phyloP scores from a whole-genome alignment of 2,888 invertebrate species.

The Auanema sp. region DNA sequence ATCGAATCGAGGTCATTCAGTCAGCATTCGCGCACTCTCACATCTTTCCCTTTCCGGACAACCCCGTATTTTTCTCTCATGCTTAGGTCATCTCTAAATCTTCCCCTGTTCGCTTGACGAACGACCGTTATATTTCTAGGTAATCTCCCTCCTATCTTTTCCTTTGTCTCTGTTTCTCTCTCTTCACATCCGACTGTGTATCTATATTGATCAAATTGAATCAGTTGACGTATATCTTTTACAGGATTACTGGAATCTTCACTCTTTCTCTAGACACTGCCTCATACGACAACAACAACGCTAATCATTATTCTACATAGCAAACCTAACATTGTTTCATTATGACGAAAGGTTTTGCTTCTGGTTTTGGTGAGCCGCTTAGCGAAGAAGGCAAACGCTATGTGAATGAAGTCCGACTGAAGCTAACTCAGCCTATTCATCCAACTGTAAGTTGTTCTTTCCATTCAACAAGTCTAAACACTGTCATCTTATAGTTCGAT shows the following conservation, averaged over 20 bases:
- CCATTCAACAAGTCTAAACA: not conserved
- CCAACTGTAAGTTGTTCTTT: slow-evolving; percentile 42
- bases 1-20: no score
- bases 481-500: slow-evolving; percentile 52
- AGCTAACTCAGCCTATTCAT: slow-evolving; percentile 52
- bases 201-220: not conserved
- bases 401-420: slow-evolving; percentile 55
- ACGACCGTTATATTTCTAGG: no score
- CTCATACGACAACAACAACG: not conserved
- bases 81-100: no score
- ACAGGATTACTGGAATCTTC: not conserved
- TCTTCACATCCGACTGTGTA: not conserved
- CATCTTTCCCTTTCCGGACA: no score
- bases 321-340: not conserved
- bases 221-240: not conserved
- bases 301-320: slow-evolving; percentile 1
- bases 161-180: no score
- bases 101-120: no score
- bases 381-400: slow-evolving; percentile 49
- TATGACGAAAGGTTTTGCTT: slow-evolving; percentile 27
- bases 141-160: no score
- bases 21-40: no score
- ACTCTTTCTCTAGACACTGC: not conserved
- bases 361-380: slow-evolving; percentile 53
- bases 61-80: no score